Evolutionary conservation across 2,888 invertebrate genomes (phyloP).

Genomic region (Vandiemenella viatica): DNA sequence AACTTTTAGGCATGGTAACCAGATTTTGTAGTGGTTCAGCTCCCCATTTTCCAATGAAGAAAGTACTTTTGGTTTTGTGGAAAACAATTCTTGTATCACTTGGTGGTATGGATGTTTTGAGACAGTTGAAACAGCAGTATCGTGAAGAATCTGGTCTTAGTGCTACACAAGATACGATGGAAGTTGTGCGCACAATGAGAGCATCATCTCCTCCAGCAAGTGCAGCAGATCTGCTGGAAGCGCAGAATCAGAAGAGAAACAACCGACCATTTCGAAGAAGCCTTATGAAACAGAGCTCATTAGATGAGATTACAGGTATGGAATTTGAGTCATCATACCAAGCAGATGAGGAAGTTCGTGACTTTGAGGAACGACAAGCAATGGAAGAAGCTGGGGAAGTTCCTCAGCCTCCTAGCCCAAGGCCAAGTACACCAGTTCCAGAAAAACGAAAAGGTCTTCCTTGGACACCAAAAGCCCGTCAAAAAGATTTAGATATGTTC

Average conservation of each 20-base stretch:
- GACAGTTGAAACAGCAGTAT: conserved; percentile 56
- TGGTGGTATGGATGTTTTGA: conserved; percentile 77
- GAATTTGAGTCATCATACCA: conserved; percentile 36
- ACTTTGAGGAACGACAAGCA: conserved; percentile 28
- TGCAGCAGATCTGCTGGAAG: conserved; percentile 75
- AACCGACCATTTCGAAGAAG: conserved; percentile 51
- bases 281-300: conserved; percentile 81
- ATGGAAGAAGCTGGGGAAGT: conserved; percentile 29
- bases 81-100: conserved; percentile 83
- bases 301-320: conserved; percentile 69
- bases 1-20: conserved; percentile 89
- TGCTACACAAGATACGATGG: conserved; percentile 76
- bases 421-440: conserved; percentile 33
- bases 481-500: conserved; percentile 85
- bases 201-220: conserved; percentile 90
- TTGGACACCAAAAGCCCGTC: conserved; percentile 91
- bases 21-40: conserved; percentile 89
- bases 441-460: conserved; percentile 48
- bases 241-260: conserved; percentile 63
- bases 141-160: conserved; percentile 51
- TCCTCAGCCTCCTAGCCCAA: conserved; percentile 34
- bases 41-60: conserved; percentile 97
- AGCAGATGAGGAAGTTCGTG: conserved; percentile 28
- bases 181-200: conserved; percentile 85
- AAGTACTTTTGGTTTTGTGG: conserved; percentile 88